Evolutionary conservation across 2,797 vertebrate genomes (phyloP), one percentile per base, ranked within the genome.

Genomic region (Mastacembelus armatus): DNA sequence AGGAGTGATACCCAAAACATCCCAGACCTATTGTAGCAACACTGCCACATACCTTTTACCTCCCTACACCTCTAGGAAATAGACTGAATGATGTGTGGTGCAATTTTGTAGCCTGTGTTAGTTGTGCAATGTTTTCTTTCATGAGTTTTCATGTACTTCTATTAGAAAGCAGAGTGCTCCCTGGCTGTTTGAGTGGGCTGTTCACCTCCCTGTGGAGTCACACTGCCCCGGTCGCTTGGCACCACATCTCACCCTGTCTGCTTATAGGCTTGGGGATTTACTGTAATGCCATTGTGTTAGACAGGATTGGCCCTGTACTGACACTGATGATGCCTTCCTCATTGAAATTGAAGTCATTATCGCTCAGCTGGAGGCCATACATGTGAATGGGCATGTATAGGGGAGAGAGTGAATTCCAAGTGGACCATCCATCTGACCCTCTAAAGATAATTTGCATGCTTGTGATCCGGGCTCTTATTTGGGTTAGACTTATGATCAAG

Each of bases 241-340:
- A 79, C 81, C 54, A 52, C 78, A 56, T 78, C 74, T 71, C 74
- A 58, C 76, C 72, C 84, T 65, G 71, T 86, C 85, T 84, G 83
- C 78, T 87, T 78, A 82, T 62, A 67, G 81, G 83, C 84, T 85
- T 49, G 74, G 78, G 89, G 89, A 89, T 91, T 92, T 89, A 85
- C 89, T 86, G 79, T 91, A 90, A 92, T 90, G 71, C 89, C 84
- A 88, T 92, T 91, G 88, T 92, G 86, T 88, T 86, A 73, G 85
- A 80, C 44, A 7, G 86, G 87, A 91, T 91, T 89, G 88, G 86
- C 88, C 85, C 72, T 77, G 80, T 78, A 63, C 80, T 87, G 86
- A 89, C 90, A 88, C 77, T 67, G 74, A 87, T 85, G 78, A 88
- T 83, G 84, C 81, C 78, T 80, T 80, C 64, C 80, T 85, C 81